A percentile compares a stretch with the other conserved stretches of the same genome.
Evolutionary conservation across 2,888 invertebrate genomes (phyloP).

Genomic region (Drosophila paramelanica): DNA sequence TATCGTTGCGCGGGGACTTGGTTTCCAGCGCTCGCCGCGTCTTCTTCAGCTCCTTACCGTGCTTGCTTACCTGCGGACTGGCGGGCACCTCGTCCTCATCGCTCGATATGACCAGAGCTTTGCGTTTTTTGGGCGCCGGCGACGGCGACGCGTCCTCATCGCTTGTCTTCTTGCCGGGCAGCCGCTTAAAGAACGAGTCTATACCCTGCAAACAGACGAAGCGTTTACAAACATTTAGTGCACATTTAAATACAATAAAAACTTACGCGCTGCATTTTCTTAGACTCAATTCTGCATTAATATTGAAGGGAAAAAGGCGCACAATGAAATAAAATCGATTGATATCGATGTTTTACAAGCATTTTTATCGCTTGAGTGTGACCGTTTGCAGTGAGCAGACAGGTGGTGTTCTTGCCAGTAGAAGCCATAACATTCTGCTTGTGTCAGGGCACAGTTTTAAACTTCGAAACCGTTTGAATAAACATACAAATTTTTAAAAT

Average conservation of each 20-base stretch:
- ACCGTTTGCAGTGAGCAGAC: not conserved
- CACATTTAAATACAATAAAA: not conserved
- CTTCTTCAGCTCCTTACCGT: conserved; percentile 86
- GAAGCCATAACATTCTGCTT: conserved; percentile 6
- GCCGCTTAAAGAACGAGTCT: conserved; percentile 70
- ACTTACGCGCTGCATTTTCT: conserved; percentile 80
- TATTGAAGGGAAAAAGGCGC: conserved; percentile 44
- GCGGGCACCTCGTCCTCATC: conserved; percentile 87
- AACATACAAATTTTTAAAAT: too few relatives aligned
- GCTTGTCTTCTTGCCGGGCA: conserved; percentile 53
- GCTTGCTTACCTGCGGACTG: conserved; percentile 84
- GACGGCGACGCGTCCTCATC: conserved; percentile 52
- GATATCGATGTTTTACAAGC: conserved; percentile 21
- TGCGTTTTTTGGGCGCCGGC: conserved; percentile 76
- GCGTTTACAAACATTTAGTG: not conserved
- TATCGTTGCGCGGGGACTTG: conserved; percentile 34
- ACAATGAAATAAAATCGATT: conserved; percentile 30
- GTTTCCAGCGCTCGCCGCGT: conserved; percentile 36
- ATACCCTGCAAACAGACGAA: conserved; percentile 61
- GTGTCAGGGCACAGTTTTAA: not conserved
- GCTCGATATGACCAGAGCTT: conserved; percentile 84
- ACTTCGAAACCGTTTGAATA: too few relatives aligned
- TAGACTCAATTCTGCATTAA: conserved; percentile 3
- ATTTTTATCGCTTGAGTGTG: conserved; percentile 35
- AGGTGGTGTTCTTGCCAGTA: not conserved